A percentile compares a stretch with the other conserved stretches of the same genome.
Evolutionary conservation across 2,888 invertebrate genomes (phyloP).

Genomic region (Mythimna loreyi): DNA sequence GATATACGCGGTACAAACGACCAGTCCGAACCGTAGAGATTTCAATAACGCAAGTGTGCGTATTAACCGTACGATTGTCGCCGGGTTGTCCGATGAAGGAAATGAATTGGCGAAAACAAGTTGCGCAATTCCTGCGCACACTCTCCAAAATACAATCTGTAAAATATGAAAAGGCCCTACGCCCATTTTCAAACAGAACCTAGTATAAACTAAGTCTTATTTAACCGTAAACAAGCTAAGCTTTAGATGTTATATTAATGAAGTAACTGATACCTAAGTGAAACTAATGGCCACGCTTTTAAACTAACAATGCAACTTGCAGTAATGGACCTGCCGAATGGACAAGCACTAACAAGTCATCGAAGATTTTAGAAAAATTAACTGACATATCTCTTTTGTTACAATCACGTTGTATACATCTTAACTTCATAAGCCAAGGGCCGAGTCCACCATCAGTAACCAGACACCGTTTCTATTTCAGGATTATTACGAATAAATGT

Average conservation of each 20-base stretch:
- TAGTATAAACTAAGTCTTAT: background rate
- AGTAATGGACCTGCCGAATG: constrained; percentile 6
- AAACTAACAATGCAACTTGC: background rate
- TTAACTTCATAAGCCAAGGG: too few relatives aligned
- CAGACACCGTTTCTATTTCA: background rate
- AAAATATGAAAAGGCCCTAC: too few relatives aligned
- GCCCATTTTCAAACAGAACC: background rate
- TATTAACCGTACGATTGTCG: too few relatives aligned
- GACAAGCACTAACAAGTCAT: background rate
- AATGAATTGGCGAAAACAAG: too few relatives aligned
- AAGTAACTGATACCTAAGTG: background rate
- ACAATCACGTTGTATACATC: background rate
- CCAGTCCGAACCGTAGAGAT: too few relatives aligned
- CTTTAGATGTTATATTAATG: background rate
- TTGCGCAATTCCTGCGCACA: too few relatives aligned
- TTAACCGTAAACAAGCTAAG: background rate
- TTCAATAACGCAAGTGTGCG: too few relatives aligned
- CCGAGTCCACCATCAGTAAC: too few relatives aligned
- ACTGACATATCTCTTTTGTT: background rate
- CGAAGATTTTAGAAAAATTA: background rate
- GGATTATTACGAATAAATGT: background rate
- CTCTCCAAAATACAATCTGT: too few relatives aligned
- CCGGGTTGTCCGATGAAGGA: too few relatives aligned
- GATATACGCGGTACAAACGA: too few relatives aligned
- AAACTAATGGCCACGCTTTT: background rate